Percentiles rank a stretch among this genome's conserved stretches.
Conservation (phyloP, 2,888 invertebrate genomes). For the Lochmaea crataegi region DNA sequence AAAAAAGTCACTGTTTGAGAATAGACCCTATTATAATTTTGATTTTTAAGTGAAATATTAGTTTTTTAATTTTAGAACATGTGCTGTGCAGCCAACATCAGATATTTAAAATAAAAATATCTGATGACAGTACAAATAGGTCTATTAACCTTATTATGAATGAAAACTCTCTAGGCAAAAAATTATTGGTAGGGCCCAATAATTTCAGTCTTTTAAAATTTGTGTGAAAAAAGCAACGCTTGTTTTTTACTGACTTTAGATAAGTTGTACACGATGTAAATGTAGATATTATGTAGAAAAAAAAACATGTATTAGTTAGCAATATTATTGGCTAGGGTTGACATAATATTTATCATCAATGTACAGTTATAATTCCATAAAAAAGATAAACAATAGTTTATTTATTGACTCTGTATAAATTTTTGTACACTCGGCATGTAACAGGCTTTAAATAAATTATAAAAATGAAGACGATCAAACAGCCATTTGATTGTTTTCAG, state of each 20-base stretch:
- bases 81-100: conserved; percentile 34
- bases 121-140: conserved; percentile 22
- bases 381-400: conserved; percentile 13
- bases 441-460: conserved; percentile 22
- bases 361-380: conserved; percentile 46
- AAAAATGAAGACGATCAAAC: conserved; percentile 52
- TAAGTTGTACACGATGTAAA: background rate
- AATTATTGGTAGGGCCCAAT: conserved; percentile 34
- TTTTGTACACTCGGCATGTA: conserved; percentile 47
- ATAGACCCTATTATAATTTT: no score
- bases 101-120: conserved; percentile 21
- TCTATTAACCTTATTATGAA: background rate
- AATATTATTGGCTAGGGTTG: conserved; percentile 46
- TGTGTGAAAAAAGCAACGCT: background rate
- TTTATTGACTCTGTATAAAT: conserved; percentile 35
- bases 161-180: background rate
- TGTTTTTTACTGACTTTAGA: background rate
- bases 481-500: conserved; percentile 61
- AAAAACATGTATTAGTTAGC: conserved; percentile 53
- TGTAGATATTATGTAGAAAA: conserved; percentile 36
- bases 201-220: conserved; percentile 1
- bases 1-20: no score
- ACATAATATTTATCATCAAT: conserved; percentile 33
- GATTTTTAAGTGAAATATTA: no score
- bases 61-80: no score